Evolutionary conservation across 2,113 vertebrate genomes (phyloP), one percentile per base, ranked within the genome.

Genomic region (Poecilia latipinna): DNA sequence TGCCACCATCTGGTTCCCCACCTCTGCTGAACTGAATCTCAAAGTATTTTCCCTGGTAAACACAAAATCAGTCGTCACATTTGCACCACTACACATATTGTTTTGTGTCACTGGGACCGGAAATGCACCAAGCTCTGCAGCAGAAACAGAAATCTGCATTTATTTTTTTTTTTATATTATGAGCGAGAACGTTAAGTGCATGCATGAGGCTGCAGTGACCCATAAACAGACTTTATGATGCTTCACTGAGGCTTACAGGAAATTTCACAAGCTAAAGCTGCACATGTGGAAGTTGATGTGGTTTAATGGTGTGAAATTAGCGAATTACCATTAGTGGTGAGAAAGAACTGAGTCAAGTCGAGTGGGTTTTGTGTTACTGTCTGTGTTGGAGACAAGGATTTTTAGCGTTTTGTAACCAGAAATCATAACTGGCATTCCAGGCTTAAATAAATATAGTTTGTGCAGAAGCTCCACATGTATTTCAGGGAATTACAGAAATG

Each of bases 21-120:
- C 97, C 98, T 4, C 96, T 94, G 92, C 98, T 99, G 94, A 99
- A 99, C 92, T 99, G 98, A 90, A 99, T 99, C 92, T 99, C 98
- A 24, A 99, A 99, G 88, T 99, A 99, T 86, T 99, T 99, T 39
- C 98, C 97, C 98, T 99, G 90, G 28, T 3, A 70, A 67, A 80
- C 37, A 15, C 26, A 83, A 70, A 74, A 61, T 57, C 22, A 57
- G 51, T 57, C 10, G 24, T 57, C 51, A 54, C 51, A 10, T 54
- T 24, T 54, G 7, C 22, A 1, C 19, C 8, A 8, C 51, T 11
- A 7, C 17, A 57, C 17, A 10, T 10, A 8, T 57, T 57, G 19
- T 57, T 57, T 57, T 24, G 22, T 57, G 24, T 24, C 1, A 7
- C 22, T 24, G 22, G 51, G 22, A n/a, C n/a, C 8, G 24, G 51